phyloP scores from a whole-genome alignment of 2,113 vertebrate species.

The Paracanthobrama guichenoti region DNA sequence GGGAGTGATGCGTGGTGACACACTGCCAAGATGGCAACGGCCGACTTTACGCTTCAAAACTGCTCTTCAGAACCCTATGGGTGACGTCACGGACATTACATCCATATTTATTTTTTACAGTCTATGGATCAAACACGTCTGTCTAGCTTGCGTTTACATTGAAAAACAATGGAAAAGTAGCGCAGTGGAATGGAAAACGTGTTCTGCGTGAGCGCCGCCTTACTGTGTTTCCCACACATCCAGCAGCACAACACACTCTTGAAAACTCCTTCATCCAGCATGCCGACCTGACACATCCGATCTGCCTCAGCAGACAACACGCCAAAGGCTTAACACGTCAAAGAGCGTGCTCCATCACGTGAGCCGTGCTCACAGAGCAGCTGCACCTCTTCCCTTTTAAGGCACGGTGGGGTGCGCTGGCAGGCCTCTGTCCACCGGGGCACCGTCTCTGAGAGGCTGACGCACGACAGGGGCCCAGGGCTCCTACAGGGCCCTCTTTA shows the following conservation, averaged over 20 bases:
- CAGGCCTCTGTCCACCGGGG: constrained; percentile 17
- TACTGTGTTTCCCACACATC: neutral
- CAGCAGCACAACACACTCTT: constrained; percentile 10
- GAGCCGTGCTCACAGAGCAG: neutral
- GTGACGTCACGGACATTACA: no score
- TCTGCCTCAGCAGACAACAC: constrained; percentile 38
- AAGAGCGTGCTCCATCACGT: neutral
- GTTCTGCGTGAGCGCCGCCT: no score
- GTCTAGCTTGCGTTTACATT: no score
- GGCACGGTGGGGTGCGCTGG: neutral
- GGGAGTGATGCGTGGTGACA: no score
- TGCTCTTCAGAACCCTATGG: no score
- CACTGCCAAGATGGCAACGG: no score
- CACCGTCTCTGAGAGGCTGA: constrained; percentile 4
- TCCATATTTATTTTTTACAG: no score
- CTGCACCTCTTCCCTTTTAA: neutral
- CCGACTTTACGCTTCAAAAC: no score
- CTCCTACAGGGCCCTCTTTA: constrained; percentile 34
- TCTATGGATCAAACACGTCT: no score
- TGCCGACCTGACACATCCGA: constrained; percentile 28
- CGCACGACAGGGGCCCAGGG: constrained; percentile 27
- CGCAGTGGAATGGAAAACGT: no score
- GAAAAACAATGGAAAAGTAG: no score
- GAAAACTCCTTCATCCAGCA: constrained; percentile 1
- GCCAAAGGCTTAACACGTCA: constrained; percentile 32